Percentiles rank a stretch among this genome's conserved stretches.
phyloP scores from a whole-genome alignment of 2,113 vertebrate species.

The Cottus gobio region DNA sequence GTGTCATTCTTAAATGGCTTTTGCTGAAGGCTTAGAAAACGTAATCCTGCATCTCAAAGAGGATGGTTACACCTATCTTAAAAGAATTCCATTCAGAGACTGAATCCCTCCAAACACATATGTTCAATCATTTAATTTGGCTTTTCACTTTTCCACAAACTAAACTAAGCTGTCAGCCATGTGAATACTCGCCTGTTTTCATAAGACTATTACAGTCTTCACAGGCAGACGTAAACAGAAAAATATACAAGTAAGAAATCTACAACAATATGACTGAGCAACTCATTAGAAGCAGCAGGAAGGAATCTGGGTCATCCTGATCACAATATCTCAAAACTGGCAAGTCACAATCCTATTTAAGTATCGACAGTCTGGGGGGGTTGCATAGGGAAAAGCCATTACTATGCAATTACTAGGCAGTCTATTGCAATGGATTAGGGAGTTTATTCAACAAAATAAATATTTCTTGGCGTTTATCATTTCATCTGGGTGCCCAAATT shows the following conservation, averaged over 20 bases:
- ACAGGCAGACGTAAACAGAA: constrained; percentile 43
- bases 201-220: constrained; percentile 15
- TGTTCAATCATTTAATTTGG: constrained; percentile 35
- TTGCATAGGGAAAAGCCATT: constrained; percentile 54
- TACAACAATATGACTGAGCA: constrained; percentile 55
- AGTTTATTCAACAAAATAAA: constrained; percentile 66
- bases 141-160: constrained; percentile 11
- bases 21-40: constrained; percentile 37
- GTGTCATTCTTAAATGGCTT: constrained; percentile 36
- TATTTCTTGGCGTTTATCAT: constrained; percentile 61
- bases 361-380: constrained; percentile 53
- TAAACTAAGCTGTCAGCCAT: constrained; percentile 2
- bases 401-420: constrained; percentile 55
- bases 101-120: constrained; percentile 38
- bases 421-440: constrained; percentile 57
- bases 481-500: constrained; percentile 59
- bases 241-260: constrained; percentile 51
- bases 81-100: constrained; percentile 27
- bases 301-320: constrained; percentile 71
- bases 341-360: constrained; percentile 39
- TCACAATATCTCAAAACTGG: constrained; percentile 70
- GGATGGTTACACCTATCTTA: constrained; percentile 28
- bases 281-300: constrained; percentile 67
- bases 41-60: constrained; percentile 45
- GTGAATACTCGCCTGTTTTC: neutral